Base-by-base conservation (phyloP, 1,140 invertebrate genomes). In the Grapholita molesta region DNA sequence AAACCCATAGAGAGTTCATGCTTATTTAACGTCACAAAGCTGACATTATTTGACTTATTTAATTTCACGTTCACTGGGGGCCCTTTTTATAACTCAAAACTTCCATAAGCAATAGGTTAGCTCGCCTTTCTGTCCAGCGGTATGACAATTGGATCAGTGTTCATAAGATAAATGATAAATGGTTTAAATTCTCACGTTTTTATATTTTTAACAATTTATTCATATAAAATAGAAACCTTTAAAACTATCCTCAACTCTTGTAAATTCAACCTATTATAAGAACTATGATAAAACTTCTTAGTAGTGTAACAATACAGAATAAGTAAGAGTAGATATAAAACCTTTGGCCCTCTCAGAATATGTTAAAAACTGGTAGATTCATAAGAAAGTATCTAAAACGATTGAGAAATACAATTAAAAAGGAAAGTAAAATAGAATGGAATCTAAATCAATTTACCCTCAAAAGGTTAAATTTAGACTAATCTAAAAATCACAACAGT, bases 401-500 rank as follows among this genome's bases (percentile, higher is more conserved):
- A 61, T n/a, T 15, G 55, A 61, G 25, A 61, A 70, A 55, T 33
- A 33, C 15, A 3, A 48, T 52, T 35, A 69, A 72, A 30, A 71
- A 18, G 28, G 15, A 6, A 65, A 65, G 23, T 71, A 66, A 74
- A 69, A 74, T 24, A 69, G 57, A 69, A 67, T 15, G 35, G 65
- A 67, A 57, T 68, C 32, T 23, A 65, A 67, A 55, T 35, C 65
- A 69, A 9, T 25, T 57, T 68, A 71, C 68, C 74, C 76, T 79
- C 24, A 70, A 64, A 77, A 77, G 70, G 69, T 71, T 71, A 76
- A 74, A 71, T 53, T 67, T 18, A 32, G 15, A 74, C 80, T 88
- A 86, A 66, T 81, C 76, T 83, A 79, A 79, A 83, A 86, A 91
- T 91, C 86, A 89, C 87, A 90, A 91, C 80, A 88, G 83, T 89